These are phyloP conservation scores for Catonia carolina DNA, from an alignment of 2,888 invertebrate species.

Conservation along the genomic window DNA sequence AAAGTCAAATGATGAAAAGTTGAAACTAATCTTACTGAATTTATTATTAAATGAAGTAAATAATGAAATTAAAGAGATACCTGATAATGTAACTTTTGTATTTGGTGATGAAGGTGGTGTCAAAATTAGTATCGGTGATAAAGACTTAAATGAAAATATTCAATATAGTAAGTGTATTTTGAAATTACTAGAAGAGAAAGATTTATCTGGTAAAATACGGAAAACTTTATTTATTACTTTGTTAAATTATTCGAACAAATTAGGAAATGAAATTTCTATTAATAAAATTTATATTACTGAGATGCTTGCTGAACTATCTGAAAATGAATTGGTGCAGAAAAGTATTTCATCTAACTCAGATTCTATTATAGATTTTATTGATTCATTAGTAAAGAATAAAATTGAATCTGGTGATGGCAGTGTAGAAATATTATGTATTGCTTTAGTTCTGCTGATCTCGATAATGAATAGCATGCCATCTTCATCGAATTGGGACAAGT, in stretches of 20 bases:
- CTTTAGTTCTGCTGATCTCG: slow-evolving; percentile 42
- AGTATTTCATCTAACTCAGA: slow-evolving; percentile 40
- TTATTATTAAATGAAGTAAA: slow-evolving; percentile 40
- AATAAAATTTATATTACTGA: slow-evolving; percentile 39
- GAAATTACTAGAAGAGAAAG: slow-evolving; percentile 43
- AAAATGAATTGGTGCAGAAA: slow-evolving; percentile 39
- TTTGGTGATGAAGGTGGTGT: slow-evolving; percentile 45
- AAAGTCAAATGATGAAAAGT: slow-evolving; percentile 31
- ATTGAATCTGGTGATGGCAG: slow-evolving; percentile 28
- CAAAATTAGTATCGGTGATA: slow-evolving; percentile 14
- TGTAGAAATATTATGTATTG: slow-evolving; percentile 39
- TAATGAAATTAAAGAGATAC: slow-evolving; percentile 34
- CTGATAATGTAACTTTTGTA: slow-evolving; percentile 37
- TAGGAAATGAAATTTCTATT: slow-evolving; percentile 35
- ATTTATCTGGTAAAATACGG: slow-evolving; percentile 32
- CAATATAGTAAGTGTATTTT: slow-evolving; percentile 41
- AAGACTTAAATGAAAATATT: slow-evolving; percentile 9
- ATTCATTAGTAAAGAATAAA: slow-evolving; percentile 38
- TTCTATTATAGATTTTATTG: slow-evolving; percentile 40
- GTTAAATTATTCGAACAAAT: slow-evolving; percentile 35
- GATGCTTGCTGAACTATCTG: slow-evolving; percentile 41
- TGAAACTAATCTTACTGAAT: slow-evolving; percentile 38
- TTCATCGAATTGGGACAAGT: slow-evolving; percentile 37
- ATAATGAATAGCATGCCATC: slow-evolving; percentile 36
- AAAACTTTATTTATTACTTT: slow-evolving; percentile 16